These are phyloP conservation scores for Ivindomyrus marchei DNA, from an alignment of 2,113 vertebrate species.

Conservation along the genomic window DNA sequence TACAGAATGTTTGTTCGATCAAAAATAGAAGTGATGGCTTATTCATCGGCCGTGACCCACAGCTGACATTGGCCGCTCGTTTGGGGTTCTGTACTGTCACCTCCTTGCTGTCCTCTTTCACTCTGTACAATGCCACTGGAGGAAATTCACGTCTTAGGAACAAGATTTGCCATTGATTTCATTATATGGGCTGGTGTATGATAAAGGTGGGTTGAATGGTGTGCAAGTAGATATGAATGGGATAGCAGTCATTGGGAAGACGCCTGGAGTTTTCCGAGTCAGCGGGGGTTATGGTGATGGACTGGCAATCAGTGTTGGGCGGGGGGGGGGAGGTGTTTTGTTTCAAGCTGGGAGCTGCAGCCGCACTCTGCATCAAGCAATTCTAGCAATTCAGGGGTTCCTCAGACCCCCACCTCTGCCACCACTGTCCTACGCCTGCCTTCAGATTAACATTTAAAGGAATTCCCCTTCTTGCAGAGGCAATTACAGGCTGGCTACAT, in stretches of 20 bases:
- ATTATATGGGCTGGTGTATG: neutral
- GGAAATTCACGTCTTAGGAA: neutral
- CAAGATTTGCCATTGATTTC: neutral
- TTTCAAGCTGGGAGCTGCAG: conserved; percentile 56
- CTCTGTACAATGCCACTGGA: neutral
- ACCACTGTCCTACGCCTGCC: neutral
- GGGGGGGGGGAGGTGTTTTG: conserved; percentile 51
- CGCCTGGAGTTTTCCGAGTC: neutral
- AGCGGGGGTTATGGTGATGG: conserved; percentile 32
- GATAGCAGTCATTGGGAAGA: neutral
- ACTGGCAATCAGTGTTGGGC: conserved; percentile 41
- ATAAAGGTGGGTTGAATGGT: neutral
- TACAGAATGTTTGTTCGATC: neutral
- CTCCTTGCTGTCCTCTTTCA: neutral
- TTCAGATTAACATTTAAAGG: conserved; percentile 23
- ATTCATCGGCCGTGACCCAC: neutral
- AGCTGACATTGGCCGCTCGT: neutral
- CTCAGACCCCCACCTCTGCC: conserved; percentile 39
- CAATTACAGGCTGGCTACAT: conserved; percentile 48
- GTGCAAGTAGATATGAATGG: neutral
- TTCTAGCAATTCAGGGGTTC: conserved; percentile 47
- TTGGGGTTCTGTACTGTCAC: neutral
- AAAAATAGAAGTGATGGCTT: conserved; percentile 2
- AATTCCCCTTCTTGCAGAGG: conserved; percentile 52
- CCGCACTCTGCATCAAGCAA: conserved; percentile 44